A percentile compares a stretch with the other conserved stretches of the same genome.
Evolutionary conservation across 1,140 invertebrate genomes (phyloP).

Genomic region (Tigriopus japonicus): DNA sequence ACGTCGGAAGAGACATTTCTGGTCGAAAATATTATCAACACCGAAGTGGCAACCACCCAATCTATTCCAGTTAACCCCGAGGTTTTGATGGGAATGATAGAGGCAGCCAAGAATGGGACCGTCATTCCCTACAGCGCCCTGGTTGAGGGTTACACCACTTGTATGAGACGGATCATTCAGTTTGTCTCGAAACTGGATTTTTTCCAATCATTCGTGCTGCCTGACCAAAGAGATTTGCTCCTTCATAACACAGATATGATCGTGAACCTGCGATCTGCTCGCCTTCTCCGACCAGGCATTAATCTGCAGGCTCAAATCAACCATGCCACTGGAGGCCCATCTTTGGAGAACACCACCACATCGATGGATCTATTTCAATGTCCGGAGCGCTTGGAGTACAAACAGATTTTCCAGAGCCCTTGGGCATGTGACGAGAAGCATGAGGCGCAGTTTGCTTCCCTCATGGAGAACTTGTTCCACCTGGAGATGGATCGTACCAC

Average conservation of each 20-base stretch:
- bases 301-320: neutral
- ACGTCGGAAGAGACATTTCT: neutral
- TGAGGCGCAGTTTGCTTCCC: neutral
- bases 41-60: neutral
- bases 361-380: neutral
- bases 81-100: neutral
- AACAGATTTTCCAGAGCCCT: constrained; percentile 3
- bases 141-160: neutral
- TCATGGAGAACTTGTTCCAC: constrained; percentile 3
- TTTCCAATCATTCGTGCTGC: neutral
- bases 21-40: neutral
- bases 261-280: constrained; percentile 5
- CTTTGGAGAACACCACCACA: neutral
- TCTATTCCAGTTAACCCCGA: constrained; percentile 1
- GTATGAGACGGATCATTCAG: constrained; percentile 4
- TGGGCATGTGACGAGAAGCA: constrained; percentile 1
- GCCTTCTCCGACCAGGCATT: neutral
- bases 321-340: neutral
- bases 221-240: neutral
- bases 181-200: neutral
- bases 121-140: neutral
- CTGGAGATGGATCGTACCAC: constrained; percentile 1
- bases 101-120: neutral
- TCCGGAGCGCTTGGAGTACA: neutral
- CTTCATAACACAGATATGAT: constrained; percentile 7